A percentile compares a stretch with the other conserved stretches of the same genome.
Evolutionary conservation across 1,140 invertebrate genomes (phyloP).

Genomic region (Apolygus lucorum): DNA sequence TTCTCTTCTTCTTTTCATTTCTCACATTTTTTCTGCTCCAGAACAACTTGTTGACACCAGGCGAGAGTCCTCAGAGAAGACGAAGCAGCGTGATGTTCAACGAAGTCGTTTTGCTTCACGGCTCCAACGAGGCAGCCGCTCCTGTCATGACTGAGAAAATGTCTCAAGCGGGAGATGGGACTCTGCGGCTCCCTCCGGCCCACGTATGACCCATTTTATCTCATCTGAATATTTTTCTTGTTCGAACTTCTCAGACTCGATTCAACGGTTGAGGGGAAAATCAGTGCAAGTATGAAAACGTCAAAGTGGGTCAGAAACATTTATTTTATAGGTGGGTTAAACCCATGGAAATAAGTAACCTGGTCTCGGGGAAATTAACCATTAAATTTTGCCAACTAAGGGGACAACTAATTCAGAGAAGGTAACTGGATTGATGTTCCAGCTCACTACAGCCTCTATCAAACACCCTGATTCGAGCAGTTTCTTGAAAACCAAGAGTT

Average conservation of each 20-base stretch:
- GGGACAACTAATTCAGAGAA: too few relatives aligned
- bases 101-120: constrained; percentile 68
- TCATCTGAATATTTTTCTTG: not conserved
- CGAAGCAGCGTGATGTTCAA: constrained; percentile 81
- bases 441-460: too few relatives aligned
- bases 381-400: too few relatives aligned
- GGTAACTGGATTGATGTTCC: too few relatives aligned
- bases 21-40: not conserved
- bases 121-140: constrained; percentile 48
- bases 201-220: not conserved
- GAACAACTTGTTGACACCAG: constrained; percentile 12
- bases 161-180: constrained; percentile 63
- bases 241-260: not conserved
- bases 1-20: not conserved
- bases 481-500: too few relatives aligned
- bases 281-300: too few relatives aligned
- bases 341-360: too few relatives aligned
- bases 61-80: constrained; percentile 37
- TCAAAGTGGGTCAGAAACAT: not conserved
- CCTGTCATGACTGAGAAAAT: constrained; percentile 79
- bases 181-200: constrained; percentile 28
- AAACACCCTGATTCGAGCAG: too few relatives aligned
- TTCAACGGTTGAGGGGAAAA: too few relatives aligned
- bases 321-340: too few relatives aligned
- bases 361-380: too few relatives aligned